Conservation (phyloP, 2,888 invertebrate species). For the Tipula helvola region DNA sequence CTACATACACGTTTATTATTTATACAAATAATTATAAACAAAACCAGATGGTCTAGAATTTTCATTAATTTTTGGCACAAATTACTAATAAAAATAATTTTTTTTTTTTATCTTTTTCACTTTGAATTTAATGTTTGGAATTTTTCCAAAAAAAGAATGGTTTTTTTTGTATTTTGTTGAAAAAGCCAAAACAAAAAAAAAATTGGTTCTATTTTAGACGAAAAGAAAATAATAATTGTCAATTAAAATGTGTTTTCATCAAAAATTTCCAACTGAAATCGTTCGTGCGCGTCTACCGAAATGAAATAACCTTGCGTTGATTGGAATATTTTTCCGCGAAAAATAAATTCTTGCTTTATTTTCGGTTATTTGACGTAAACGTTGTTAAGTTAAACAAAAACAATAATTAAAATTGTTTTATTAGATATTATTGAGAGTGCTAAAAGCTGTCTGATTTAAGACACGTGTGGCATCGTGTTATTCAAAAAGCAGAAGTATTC, state of each 20-base stretch:
- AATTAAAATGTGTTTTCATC: background rate
- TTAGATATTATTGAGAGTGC: background rate
- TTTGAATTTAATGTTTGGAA: background rate
- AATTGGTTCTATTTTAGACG: background rate
- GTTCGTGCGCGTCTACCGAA: background rate
- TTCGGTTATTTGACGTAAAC: background rate
- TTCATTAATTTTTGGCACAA: background rate
- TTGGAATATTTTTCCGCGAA: background rate
- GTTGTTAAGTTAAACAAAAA: background rate
- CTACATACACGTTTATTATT: background rate
- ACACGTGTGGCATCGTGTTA: background rate
- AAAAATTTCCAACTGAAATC: background rate
- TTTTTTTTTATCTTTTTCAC: background rate
- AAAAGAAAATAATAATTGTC: background rate
- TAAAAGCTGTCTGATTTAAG: background rate
- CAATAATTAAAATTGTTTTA: background rate
- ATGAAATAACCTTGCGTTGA: background rate
- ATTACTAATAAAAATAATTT: background rate
- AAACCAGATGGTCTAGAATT: background rate
- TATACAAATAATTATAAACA: background rate
- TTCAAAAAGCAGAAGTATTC: background rate
- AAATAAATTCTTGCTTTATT: background rate
- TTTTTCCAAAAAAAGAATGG: background rate
- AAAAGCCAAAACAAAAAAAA: background rate
- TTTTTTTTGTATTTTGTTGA: background rate